Percentiles rank a stretch among this genome's conserved stretches.
Conservation (phyloP, 2,797 vertebrate species). For the Pipistrellus kuhlii region DNA sequence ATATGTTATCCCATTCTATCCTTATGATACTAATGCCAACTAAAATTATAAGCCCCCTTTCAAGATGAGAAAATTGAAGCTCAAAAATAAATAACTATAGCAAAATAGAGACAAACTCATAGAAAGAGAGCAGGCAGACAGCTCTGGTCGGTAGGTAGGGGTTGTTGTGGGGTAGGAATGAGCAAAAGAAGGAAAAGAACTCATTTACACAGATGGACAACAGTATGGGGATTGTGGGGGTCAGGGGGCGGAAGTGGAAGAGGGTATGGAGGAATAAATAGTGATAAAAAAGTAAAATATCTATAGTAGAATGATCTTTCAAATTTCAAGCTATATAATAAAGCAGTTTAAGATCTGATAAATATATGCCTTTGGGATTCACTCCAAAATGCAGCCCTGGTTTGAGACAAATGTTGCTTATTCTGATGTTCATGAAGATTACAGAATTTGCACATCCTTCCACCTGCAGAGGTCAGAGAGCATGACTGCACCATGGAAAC, state of each 20-base stretch:
- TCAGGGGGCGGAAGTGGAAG: neutral
- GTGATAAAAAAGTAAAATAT: conserved; percentile 1
- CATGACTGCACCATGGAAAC: neutral
- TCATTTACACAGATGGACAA: neutral
- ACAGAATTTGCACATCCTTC: conserved; percentile 43
- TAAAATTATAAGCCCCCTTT: conserved; percentile 25
- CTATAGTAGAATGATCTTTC: conserved; percentile 24
- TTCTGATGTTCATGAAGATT: conserved; percentile 58
- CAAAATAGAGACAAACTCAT: neutral
- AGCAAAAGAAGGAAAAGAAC: neutral
- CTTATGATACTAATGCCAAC: neutral
- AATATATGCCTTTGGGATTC: conserved; percentile 1
- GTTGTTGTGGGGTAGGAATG: neutral
- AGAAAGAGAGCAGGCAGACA: neutral
- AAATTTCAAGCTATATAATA: neutral
- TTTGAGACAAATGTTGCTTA: conserved; percentile 36
- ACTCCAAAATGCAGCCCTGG: neutral
- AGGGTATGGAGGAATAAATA: neutral
- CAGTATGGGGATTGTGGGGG: neutral
- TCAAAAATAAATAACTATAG: conserved; percentile 32
- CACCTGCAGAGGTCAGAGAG: conserved; percentile 29
- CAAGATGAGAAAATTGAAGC: conserved; percentile 53
- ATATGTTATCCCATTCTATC: neutral
- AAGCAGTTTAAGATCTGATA: conserved; percentile 22
- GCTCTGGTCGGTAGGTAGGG: neutral